Evolutionary conservation across 2,113 vertebrate species (phyloP).

Genomic region (Suricata suricatta): DNA sequence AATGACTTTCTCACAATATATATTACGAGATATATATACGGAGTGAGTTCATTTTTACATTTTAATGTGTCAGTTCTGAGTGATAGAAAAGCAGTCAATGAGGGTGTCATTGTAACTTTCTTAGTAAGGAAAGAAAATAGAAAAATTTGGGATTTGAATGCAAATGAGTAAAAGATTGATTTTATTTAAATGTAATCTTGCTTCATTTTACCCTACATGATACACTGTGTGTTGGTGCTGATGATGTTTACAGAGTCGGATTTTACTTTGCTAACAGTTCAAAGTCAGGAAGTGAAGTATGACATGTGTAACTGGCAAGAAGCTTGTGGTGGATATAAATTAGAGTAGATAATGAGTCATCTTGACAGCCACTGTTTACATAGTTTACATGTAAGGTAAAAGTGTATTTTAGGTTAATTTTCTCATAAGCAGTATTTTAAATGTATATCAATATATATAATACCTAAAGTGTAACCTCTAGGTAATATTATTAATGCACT

Average conservation of each 20-base stretch:
- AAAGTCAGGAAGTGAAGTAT: slow-evolving; percentile 42
- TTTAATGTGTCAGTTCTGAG: not conserved
- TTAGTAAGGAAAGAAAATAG: slow-evolving; percentile 38
- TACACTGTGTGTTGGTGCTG: not conserved
- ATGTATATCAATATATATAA: not conserved
- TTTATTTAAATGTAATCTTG: slow-evolving; percentile 27
- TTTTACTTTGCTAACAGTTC: not conserved
- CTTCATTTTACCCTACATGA: not conserved
- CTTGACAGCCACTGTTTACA: slow-evolving; percentile 67
- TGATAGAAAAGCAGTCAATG: not conserved
- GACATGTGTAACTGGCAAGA: not conserved
- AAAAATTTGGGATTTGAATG: slow-evolving; percentile 14
- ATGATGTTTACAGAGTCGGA: not conserved
- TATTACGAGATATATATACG: not conserved
- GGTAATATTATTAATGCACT: not conserved
- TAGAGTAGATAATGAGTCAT: slow-evolving; percentile 18
- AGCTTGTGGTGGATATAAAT: not conserved
- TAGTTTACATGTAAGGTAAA: slow-evolving; percentile 25
- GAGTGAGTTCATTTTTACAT: not conserved
- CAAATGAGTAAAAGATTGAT: not conserved
- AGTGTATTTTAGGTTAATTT: slow-evolving; percentile 36
- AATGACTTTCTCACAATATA: not conserved
- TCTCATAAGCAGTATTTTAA: slow-evolving; percentile 44
- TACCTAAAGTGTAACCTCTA: not conserved
- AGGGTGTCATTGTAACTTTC: not conserved